Conservation (phyloP, 2,113 vertebrate genomes). For the Dasyprocta punctata region DNA sequence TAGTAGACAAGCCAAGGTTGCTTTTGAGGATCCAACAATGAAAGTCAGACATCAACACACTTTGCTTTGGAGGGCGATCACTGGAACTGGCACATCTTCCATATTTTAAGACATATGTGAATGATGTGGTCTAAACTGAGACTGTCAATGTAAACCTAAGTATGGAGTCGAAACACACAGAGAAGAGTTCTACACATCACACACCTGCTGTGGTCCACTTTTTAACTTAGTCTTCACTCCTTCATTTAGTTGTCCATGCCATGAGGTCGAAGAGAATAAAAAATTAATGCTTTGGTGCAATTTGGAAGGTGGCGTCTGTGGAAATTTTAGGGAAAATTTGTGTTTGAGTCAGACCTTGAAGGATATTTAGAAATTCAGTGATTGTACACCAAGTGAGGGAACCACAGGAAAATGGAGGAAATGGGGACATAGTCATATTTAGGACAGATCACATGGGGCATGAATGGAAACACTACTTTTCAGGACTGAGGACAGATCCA, state of each 20-base stretch:
- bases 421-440: rapidly evolving
- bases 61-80: background rate
- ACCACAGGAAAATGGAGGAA: too few species aligned
- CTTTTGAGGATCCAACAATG: background rate
- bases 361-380: background rate
- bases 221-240: rapidly evolving
- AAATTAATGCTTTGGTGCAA: background rate
- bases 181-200: rapidly evolving
- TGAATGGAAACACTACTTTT: rapidly evolving
- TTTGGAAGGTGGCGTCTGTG: background rate
- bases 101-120: background rate
- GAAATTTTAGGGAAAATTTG: background rate
- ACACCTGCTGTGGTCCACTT: rapidly evolving
- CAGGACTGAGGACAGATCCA: background rate
- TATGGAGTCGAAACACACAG: background rate
- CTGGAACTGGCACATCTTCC: background rate
- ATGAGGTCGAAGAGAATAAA: background rate
- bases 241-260: background rate
- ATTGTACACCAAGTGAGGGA: background rate
- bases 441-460: rapidly evolving
- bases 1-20: background rate
- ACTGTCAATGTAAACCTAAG: background rate
- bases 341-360: background rate
- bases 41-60: background rate
- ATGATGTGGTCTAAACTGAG: background rate